Percentiles rank a stretch among this genome's conserved stretches.
Conservation (phyloP, 2,797 vertebrate species). For the Lepus oiostolus region DNA sequence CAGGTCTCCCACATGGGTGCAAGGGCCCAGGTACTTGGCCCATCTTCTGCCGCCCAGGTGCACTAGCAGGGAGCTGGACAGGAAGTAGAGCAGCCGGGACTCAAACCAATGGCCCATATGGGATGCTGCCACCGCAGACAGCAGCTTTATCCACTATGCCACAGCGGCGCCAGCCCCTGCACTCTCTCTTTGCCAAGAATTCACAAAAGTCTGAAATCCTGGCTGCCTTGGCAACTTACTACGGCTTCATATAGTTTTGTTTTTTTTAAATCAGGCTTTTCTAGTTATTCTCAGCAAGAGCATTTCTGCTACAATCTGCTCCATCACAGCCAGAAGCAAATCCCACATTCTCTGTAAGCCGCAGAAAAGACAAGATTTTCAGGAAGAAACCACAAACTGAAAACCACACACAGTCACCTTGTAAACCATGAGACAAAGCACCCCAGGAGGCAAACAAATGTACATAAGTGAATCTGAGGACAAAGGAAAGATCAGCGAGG, state of each 20-base stretch:
- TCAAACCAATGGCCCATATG: too few relatives aligned
- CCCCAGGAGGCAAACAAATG: background rate
- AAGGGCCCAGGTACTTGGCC: too few relatives aligned
- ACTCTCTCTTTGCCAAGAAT: constrained; percentile 70
- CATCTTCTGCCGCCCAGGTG: too few relatives aligned
- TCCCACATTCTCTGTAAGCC: constrained; percentile 63
- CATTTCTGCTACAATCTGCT: constrained; percentile 70
- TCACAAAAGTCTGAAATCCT: constrained; percentile 64
- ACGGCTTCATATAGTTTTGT: constrained; percentile 49
- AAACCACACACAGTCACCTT: constrained; percentile 28
- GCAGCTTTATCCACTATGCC: too few relatives aligned
- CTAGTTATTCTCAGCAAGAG: constrained; percentile 71
- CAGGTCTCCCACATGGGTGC: too few relatives aligned
- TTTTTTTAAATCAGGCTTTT: constrained; percentile 63
- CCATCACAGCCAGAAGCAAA: constrained; percentile 61
- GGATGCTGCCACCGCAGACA: too few relatives aligned
- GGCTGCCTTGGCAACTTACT: constrained; percentile 73
- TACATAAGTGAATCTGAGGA: background rate
- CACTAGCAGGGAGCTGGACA: too few relatives aligned
- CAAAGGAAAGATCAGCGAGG: background rate
- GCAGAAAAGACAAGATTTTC: constrained; percentile 30
- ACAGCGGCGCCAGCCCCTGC: background rate
- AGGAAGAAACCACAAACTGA: constrained; percentile 41
- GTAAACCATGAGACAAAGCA: constrained; percentile 19
- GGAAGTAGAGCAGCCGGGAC: too few relatives aligned